Evolutionary conservation across 2,113 vertebrate species (phyloP).

Genomic region (Carettochelys insculpta): DNA sequence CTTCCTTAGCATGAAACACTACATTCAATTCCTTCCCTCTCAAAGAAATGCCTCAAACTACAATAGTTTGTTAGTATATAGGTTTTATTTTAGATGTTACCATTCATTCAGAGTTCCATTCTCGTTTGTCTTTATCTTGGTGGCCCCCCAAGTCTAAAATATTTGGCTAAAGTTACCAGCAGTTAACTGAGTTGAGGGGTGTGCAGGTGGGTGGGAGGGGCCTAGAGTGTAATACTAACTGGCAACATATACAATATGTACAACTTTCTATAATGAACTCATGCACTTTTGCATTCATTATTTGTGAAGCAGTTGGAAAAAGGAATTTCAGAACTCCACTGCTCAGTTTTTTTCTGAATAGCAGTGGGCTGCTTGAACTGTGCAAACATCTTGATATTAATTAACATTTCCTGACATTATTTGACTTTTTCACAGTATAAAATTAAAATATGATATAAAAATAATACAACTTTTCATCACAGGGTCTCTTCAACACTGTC

Average conservation of each 20-base stretch:
- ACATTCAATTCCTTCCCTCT: background rate
- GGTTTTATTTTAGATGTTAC: conserved; percentile 48
- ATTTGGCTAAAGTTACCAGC: background rate
- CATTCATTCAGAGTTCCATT: conserved; percentile 17
- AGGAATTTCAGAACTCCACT: background rate
- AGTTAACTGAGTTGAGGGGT: background rate
- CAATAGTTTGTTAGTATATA: background rate
- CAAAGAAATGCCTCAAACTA: background rate
- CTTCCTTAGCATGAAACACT: background rate
- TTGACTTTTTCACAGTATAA: conserved; percentile 6
- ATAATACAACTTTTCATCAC: conserved; percentile 43
- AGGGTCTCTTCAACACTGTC: conserved; percentile 10
- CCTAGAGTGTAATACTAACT: background rate
- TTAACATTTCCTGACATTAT: background rate
- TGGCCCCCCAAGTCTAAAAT: background rate
- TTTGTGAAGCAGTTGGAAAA: background rate
- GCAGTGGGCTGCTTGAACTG: conserved; percentile 8
- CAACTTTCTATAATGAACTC: background rate
- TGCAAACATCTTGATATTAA: background rate
- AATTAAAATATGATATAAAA: conserved; percentile 67
- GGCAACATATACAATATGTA: background rate
- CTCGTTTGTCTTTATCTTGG: conserved; percentile 10
- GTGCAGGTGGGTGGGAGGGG: background rate
- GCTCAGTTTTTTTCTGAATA: conserved; percentile 53
- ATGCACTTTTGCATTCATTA: conserved; percentile 4